phyloP scores from a whole-genome alignment of 2,797 vertebrate genomes.

The Coilia nasus region DNA sequence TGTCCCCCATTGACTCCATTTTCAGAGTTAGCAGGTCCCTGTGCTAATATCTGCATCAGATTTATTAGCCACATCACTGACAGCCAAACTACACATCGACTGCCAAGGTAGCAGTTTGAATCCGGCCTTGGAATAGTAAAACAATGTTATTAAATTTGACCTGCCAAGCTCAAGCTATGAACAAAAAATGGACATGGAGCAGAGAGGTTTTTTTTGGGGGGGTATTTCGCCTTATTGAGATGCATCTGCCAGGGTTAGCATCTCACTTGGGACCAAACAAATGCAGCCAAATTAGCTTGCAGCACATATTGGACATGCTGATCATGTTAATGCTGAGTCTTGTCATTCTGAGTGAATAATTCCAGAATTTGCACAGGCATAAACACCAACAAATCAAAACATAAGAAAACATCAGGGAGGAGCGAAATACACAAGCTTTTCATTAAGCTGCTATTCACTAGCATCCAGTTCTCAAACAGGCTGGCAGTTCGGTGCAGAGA shows the following conservation, averaged over 20 bases:
- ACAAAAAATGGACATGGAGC: not conserved
- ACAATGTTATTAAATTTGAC: not conserved
- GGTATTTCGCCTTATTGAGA: slow-evolving; percentile 4
- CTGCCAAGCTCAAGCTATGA: not conserved
- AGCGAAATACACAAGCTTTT: not conserved
- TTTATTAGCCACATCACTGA: slow-evolving; percentile 63
- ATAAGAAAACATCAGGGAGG: not conserved
- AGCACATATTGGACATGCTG: not conserved
- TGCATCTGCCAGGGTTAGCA: not conserved
- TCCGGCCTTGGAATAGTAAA: not conserved
- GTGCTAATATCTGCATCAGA: slow-evolving; percentile 68
- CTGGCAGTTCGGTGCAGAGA: too few species aligned
- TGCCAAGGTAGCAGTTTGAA: slow-evolving; percentile 53
- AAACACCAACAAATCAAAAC: not conserved
- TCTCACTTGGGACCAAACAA: not conserved
- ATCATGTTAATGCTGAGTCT: not conserved
- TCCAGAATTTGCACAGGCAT: not conserved
- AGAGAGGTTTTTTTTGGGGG: not conserved
- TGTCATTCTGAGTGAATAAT: not conserved
- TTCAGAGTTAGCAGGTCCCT: slow-evolving; percentile 42
- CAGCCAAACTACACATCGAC: slow-evolving; percentile 59
- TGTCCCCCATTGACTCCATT: not conserved
- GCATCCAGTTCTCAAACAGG: too few species aligned
- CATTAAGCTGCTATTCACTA: not conserved
- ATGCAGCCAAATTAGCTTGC: not conserved